Percentiles rank a stretch among this genome's conserved stretches.
These are phyloP conservation scores for Pangasius sanitwongsei DNA, from an alignment of 2,797 vertebrate species.

Conservation along the genomic window DNA sequence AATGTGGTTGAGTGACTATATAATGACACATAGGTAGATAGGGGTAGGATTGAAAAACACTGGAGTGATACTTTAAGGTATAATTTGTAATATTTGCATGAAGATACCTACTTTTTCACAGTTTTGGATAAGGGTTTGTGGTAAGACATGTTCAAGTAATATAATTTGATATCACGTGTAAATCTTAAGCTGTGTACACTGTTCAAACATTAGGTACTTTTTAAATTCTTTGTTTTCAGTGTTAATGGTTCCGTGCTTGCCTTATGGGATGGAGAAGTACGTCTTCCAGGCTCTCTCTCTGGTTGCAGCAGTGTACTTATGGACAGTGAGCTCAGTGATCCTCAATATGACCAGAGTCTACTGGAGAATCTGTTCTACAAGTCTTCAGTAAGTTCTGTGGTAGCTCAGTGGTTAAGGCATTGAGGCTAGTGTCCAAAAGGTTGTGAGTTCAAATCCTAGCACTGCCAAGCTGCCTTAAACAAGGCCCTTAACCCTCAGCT, in stretches of 20 bases:
- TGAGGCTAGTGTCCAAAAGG: neutral
- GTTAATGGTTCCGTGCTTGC: slow-evolving; percentile 71
- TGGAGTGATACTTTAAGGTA: neutral
- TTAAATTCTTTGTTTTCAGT: slow-evolving; percentile 64
- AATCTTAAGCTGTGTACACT: neutral
- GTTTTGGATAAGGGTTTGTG: neutral
- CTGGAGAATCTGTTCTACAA: slow-evolving; percentile 92
- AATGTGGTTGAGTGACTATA: neutral
- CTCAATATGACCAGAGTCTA: slow-evolving; percentile 91
- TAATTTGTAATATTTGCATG: neutral
- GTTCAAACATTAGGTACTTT: neutral
- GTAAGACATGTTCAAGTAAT: neutral
- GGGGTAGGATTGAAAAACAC: neutral
- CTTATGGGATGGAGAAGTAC: slow-evolving; percentile 76
- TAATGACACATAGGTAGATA: neutral
- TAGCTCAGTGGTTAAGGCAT: neutral
- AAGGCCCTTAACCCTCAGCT: neutral
- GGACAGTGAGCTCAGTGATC: slow-evolving; percentile 88
- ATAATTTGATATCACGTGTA: neutral
- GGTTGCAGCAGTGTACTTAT: slow-evolving; percentile 78
- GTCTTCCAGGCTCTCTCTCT: slow-evolving; percentile 80
- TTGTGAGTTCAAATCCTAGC: neutral
- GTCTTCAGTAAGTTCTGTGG: slow-evolving; percentile 76
- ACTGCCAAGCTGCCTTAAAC: neutral
- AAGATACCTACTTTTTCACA: neutral